Percentiles rank a stretch among this genome's conserved stretches.
phyloP scores from a whole-genome alignment of 2,888 invertebrate species.

The Strigamia transsilvanica region DNA sequence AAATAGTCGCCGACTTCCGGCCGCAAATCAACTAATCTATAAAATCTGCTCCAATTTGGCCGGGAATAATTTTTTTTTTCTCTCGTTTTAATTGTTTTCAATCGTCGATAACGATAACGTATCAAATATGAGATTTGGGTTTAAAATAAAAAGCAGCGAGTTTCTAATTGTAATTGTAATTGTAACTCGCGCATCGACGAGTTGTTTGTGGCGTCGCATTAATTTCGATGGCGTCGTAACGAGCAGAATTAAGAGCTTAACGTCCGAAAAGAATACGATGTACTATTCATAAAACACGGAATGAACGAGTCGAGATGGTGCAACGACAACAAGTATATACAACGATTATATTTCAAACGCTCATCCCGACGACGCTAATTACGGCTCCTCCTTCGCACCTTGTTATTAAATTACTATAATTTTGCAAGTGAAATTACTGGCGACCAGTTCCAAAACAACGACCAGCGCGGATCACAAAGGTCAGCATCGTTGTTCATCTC shows the following conservation, averaged over 20 bases:
- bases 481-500: constrained; percentile 2
- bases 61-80: neutral
- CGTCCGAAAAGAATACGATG: constrained; percentile 1
- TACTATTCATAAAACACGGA: constrained; percentile 18
- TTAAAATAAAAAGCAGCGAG: constrained; percentile 3
- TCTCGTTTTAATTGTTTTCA: neutral
- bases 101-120: too few relatives aligned
- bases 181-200: neutral
- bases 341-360: constrained; percentile 36
- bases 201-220: constrained; percentile 40
- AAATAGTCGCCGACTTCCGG: neutral
- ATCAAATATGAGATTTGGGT: too few relatives aligned
- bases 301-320: constrained; percentile 2
- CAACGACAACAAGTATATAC: constrained; percentile 16
- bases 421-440: constrained; percentile 37
- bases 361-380: constrained; percentile 31
- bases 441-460: constrained; percentile 10
- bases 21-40: constrained; percentile 26
- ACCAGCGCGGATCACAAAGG: neutral
- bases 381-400: constrained; percentile 31
- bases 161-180: neutral
- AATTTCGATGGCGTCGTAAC: constrained; percentile 21
- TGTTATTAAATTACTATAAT: constrained; percentile 36
- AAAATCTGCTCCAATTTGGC: neutral
- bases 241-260: constrained; percentile 49